Base-by-base conservation (phyloP, 2,113 vertebrate genomes). In the Myocastor coypus region DNA sequence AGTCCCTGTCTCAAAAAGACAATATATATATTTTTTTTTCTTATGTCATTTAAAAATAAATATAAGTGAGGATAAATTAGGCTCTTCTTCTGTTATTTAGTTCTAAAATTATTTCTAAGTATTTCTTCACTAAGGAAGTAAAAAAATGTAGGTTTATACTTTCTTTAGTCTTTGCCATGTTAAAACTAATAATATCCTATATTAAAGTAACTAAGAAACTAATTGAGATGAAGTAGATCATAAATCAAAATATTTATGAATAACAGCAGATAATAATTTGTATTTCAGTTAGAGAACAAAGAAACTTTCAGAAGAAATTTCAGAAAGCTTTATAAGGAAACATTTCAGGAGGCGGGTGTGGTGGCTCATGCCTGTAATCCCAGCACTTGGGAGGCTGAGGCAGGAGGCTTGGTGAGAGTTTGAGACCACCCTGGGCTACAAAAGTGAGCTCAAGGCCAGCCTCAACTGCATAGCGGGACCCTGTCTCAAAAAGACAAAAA, bases 131-230 rank as follows among this genome's bases (percentile, higher is more conserved):
- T 3, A 88, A n/a, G 50, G 64, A 95, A n/a, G 68, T 78, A 73
- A 17, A 97, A 96, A 73, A 5, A 66, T 83, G 20, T 87, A 92
- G 92, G 68, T 20, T 94, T 59, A 83, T 96, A 90, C 37, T 64
- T 93, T 91, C 52, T 82, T 86, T 92, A 92, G 34, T 55, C 92
- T 95, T 92, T 94, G 89, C 32, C 50, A 71, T 96, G 90, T 96
- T 95, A 96, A 97, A 97, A 93, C 85, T 89, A 97, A 97, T 98
- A 66, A 10, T 91, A 61, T 89, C n/a, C 81, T 86, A 42, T 95
- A 85, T 85, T 97, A 78, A 96, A 90, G 32, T 96, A 19, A 73
- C 81, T 78, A 88, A 64, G 42, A 83, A 10, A 61, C 12, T 97
- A 97, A 97, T 92, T 92, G 80, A 95, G 80, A 97, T 94, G 94